Percentiles rank a stretch among this genome's conserved stretches.
phyloP scores from a whole-genome alignment of 2,113 vertebrate species.

The Syngnathus typhle region DNA sequence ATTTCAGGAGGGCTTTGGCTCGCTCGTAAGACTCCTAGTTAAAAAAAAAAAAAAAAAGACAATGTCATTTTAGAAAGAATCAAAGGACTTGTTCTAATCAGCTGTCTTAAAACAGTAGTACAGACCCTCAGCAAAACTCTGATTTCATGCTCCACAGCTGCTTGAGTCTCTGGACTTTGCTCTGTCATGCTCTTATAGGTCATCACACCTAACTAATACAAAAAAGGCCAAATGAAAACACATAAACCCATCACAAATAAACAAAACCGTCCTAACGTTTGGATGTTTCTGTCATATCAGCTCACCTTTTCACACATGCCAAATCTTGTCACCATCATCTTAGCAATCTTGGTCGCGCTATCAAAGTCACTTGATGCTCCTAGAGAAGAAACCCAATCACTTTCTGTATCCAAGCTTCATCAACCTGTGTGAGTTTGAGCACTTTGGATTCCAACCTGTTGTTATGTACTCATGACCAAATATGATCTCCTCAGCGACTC shows the following conservation, averaged over 20 bases:
- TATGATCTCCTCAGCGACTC: constrained; percentile 94
- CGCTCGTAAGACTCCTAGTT: constrained; percentile 90
- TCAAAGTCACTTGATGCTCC: constrained; percentile 98
- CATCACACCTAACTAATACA: constrained; percentile 89
- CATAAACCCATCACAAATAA: not conserved
- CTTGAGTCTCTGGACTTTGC: constrained; percentile 93
- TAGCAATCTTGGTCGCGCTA: constrained; percentile 90
- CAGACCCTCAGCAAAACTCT: constrained; percentile 82
- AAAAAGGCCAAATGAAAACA: not conserved
- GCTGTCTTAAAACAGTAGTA: not conserved
- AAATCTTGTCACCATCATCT: constrained; percentile 91
- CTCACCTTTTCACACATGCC: constrained; percentile 96
- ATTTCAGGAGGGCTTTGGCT: constrained; percentile 87
- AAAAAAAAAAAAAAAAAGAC: not conserved
- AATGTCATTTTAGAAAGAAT: not conserved
- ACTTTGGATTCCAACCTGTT: constrained; percentile 70
- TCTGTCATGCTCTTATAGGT: constrained; percentile 82
- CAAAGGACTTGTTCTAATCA: not conserved
- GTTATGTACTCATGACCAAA: constrained; percentile 91
- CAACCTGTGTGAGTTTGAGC: not conserved
- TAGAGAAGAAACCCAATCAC: constrained; percentile 40
- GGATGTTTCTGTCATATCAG: not conserved
- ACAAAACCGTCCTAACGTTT: not conserved
- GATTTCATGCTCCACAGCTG: constrained; percentile 93
- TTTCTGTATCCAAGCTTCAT: not conserved